Evolutionary conservation across 2,113 vertebrate species (phyloP), one percentile per base, ranked within the genome.

Genomic region (Aix galericulata): DNA sequence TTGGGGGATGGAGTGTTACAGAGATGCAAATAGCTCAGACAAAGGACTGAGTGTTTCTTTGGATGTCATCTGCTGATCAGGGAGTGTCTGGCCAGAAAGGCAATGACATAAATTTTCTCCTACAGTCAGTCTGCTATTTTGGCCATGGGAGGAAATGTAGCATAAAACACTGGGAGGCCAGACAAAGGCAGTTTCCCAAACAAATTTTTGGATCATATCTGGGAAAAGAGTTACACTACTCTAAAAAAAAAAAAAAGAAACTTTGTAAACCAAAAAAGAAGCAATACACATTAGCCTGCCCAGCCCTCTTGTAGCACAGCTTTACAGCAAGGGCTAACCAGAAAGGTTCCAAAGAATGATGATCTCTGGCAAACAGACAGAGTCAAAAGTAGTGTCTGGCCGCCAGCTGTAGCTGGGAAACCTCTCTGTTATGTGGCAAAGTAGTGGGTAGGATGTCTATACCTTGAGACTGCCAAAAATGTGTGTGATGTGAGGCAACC

Each of bases 191-290:
- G n/a, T 18, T 8, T 76, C 82, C 34, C 44, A 20, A 42, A n/a
- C 42, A 27, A 80, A 26, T 79, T 76, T 87, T 20, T 63, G 42
- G 44, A 86, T 31, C 13, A 5, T n/a, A 53, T 85, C 82, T 77
- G 55, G 31, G 16, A 90, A 83, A 20, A 82, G 3, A 69, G 64
- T 86, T 90, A 82, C 23, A 53, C 15, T 40, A 62, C 29, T 69
- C 7, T n/a, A 58, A 18, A 46, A 44, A 68, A 89, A 68, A 46
- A 17, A 68, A 48, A 48, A 74, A 67, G 31, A 91, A 68, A 58
- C 79, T 25, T 38, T 89, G 25, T 84, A 84, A 91, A 89, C 23
- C 36, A 62, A 78, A 87, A 68, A 52, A 72, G 71, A 55, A 50
- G 86, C 60, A 84, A 18, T 16, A 40, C 9, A 20, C 18, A 8